A percentile compares a stretch with the other conserved stretches of the same genome.
Conservation (phyloP, 2,888 invertebrate species). For the Calameuta pallipes region DNA sequence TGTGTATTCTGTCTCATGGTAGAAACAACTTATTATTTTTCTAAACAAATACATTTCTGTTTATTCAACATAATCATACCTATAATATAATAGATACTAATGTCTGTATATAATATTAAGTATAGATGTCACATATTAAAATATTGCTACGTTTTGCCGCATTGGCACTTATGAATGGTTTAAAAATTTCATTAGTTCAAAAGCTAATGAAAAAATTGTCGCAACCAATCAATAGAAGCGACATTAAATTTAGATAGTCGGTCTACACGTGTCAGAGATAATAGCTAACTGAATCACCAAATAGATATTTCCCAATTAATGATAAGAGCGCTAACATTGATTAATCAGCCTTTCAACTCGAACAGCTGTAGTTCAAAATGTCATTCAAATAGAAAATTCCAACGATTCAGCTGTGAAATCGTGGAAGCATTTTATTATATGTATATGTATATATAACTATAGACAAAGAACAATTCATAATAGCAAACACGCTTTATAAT, state of each 20-base stretch:
- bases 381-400: not conserved
- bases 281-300: not conserved
- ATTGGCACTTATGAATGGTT: conserved; percentile 4
- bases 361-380: not conserved
- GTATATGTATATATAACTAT: not conserved
- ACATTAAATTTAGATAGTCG: not conserved
- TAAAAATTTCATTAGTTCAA: not conserved
- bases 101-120: conserved; percentile 15
- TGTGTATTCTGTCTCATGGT: not conserved
- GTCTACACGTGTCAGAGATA: not conserved
- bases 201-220: not conserved
- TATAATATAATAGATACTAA: not conserved
- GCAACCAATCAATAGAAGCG: not conserved
- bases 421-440: not conserved
- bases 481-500: not conserved
- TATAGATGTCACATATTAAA: conserved; percentile 6
- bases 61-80: not conserved
- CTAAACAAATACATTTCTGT: not conserved
- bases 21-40: not conserved
- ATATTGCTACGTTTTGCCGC: conserved; percentile 11
- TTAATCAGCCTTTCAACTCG: not conserved
- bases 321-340: not conserved
- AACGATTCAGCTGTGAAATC: not conserved
- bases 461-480: not conserved
- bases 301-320: not conserved